Base-by-base conservation (phyloP, 1,140 invertebrate species). In the Aporrectodea caliginosa region DNA sequence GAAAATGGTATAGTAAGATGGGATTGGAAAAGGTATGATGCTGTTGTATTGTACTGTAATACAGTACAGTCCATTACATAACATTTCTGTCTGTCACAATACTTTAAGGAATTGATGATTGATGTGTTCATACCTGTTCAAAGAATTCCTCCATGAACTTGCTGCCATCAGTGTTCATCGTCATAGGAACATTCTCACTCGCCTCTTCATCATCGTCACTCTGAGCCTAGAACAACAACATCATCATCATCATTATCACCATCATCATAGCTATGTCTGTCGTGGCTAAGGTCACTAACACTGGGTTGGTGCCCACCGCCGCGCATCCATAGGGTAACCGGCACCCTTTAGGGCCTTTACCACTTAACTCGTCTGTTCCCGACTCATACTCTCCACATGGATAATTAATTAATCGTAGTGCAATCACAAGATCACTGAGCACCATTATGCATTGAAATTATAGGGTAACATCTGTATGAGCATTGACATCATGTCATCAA, bases 81-180 rank as follows among this genome's bases (percentile, higher is more conserved):
- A 58, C 22, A 6, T 12, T 58, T 6, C 43, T 12, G 43, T 22
- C 6, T 58, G 22, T 58, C 22, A 12, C 22, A 58, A 58, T 12
- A 58, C 22, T 6, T 22, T 58, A 22, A 58, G 22, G 22, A 58
- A 58, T 12, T 58, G 43, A 58, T 58, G 43, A 22, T 12, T 12
- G 22, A 58, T n/a, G n/a, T n/a, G n/a, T n/a, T n/a, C n/a, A n/a
- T n/a, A 95, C 95, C 92, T 98, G 96, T 89, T 93, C 93, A 91
- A 98, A 98, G 91, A 98, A 98, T 89, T 97, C 95, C 87, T 97
- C 95, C 95, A 98, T 97, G 90, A 95, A 96, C 84, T 94, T 94
- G 29, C 86, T 86, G 76, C 93, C 93, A 89, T 95, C 81, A 78
- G 73, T 73, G 68, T 87, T 85, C 79, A 87, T 95, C 32, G 83